Base-by-base conservation (phyloP, 23 tunicate genomes). In the Halocynthia aurantium region DNA sequence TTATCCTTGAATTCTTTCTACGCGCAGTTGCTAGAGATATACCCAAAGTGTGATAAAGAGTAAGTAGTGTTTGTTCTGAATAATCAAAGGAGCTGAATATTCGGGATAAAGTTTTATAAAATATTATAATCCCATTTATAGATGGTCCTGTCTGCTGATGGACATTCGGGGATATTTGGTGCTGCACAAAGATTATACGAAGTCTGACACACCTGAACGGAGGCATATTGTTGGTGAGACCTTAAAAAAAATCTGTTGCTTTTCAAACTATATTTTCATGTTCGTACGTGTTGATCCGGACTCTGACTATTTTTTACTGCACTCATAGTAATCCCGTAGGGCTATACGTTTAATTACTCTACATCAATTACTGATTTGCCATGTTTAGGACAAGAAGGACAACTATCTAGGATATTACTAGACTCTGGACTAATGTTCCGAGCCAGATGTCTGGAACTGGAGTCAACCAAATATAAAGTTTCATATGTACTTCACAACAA, bases 41-140 rank as follows among this genome's bases (percentile, higher is more conserved):
- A 76, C 57, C 87, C 87, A 19, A 68, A 72, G 7, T 82, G 87
- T 76, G 60, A 56, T 51, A 71, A 20, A 19, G 6, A 21, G 81
- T 77, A 8, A 19, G 81, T 58, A 2, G 63, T 15, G 17, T 58
- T 58, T 58, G 63, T 58, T n/a, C 17, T 13, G 2, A 58, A n/a
- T 15, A 5, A n/a, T 58, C 4, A 13, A 58, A 15, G 15, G n/a
- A 58, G 63, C 17, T 1, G 63, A 31, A 31, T 31, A 31, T 58
- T 58, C 63, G 2, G 15, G 2, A 15, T 1, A 58, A 13, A 13
- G 1, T 58, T 1, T 58, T 15, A 15, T 1, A 58, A 13, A 13
- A 1, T 58, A 13, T 58, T 2, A n/a, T 58, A 13, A 13, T 58
- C n/a, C n/a, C n/a, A 58, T 58, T 13, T 2, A 15, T 13, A 65